A percentile compares a stretch with the other conserved stretches of the same genome.
These are phyloP conservation scores for Branchellion lobata DNA, from an alignment of 2,888 invertebrate genomes.

Conservation along the genomic window DNA sequence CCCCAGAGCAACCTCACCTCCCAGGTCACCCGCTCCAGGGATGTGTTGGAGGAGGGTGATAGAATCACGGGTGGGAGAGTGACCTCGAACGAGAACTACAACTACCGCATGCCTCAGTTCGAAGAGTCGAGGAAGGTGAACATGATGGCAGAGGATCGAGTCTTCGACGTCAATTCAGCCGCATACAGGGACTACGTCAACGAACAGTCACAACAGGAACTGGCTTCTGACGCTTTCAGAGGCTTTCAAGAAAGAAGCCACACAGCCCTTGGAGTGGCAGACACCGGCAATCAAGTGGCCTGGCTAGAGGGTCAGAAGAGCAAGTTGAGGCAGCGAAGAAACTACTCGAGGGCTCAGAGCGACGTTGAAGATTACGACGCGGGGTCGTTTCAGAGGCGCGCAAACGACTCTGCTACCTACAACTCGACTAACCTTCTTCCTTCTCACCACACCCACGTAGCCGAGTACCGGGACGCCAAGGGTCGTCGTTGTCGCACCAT, in stretches of 20 bases:
- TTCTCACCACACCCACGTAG: constrained; percentile 19
- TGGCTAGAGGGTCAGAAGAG: constrained; percentile 61
- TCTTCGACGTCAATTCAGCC: background rate
- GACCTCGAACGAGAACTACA: constrained; percentile 23
- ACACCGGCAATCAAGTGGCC: constrained; percentile 52
- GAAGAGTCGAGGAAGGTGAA: constrained; percentile 38
- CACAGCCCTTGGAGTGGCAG: constrained; percentile 46
- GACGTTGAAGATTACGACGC: constrained; percentile 59
- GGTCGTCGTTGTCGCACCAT: constrained; percentile 36
- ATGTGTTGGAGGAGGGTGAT: constrained; percentile 35
- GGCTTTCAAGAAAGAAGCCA: background rate
- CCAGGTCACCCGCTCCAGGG: constrained; percentile 44
- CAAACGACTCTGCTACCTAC: constrained; percentile 57
- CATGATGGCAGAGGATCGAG: constrained; percentile 25
- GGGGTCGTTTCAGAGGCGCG: constrained; percentile 64
- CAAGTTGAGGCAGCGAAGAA: constrained; percentile 55
- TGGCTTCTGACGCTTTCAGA: background rate
- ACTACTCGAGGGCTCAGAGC: constrained; percentile 65
- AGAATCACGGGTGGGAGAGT: constrained; percentile 18
- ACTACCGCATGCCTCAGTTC: constrained; percentile 27
- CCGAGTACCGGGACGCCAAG: constrained; percentile 31
- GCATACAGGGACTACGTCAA: background rate
- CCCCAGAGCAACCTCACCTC: constrained; percentile 47
- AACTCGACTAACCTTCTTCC: background rate
- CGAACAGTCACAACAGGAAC: background rate